Base-by-base conservation (phyloP, 2,113 vertebrate species). In the Vimba vimba region DNA sequence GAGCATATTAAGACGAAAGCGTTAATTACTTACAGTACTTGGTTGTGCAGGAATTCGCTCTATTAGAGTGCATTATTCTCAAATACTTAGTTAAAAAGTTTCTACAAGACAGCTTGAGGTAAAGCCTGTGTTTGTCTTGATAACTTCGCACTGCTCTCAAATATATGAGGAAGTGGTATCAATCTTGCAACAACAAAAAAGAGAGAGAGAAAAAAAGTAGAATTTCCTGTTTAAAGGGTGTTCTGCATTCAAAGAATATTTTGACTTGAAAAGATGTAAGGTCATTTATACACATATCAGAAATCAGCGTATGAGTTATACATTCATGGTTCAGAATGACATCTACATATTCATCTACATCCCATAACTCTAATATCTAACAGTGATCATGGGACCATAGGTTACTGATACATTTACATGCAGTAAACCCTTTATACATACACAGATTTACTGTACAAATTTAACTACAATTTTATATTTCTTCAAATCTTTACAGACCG, bases 91-190 rank as follows among this genome's bases (percentile, higher is more conserved):
- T 57, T 21, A 1, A 23, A 57, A 21, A 21, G 55, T 30, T 64
- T 84, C 87, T 74, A 68, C 68, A 85, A 87, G 86, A 78, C 71
- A 64, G n/a, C 64, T n/a, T 64, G 74, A 39, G 76, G 11, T 60
- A 80, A 76, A 57, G 73, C 69, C 76, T 71, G 78, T 86, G 85
- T 86, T 81, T 85, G 52, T 69, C 83, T 84, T 59, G 50, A 83
- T 87, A 86, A 89, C 60, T 85, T 79, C 71, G 10, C 75, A 75
- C 86, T 81, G 8, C 10, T 84, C 79, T 87, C 78, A 90, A 71
- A 43, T 86, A 88, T 87, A 92, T 91, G 89, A 94, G 93, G 94
- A 95, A 95, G 94, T 94, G 90, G 91, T 91, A 89, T 89, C 59
- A 62, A 45, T 86, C 45, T 90, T 87, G 87, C 86, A 23, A 73